phyloP scores from a whole-genome alignment of 2,113 vertebrate genomes.

The Romanogobio albipinnatus region DNA sequence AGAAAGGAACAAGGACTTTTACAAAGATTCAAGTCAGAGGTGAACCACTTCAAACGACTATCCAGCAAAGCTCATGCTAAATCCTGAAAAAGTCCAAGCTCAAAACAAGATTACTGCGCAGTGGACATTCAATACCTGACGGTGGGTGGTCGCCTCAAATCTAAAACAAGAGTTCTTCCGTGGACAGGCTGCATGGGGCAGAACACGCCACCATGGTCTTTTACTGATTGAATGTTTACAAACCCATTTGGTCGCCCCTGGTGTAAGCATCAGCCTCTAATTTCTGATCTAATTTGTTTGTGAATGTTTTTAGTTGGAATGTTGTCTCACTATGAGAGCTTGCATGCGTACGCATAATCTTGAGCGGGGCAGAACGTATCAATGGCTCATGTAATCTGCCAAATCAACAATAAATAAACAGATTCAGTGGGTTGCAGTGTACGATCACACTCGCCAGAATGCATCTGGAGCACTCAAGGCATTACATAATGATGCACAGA shows the following conservation, averaged over 20 bases:
- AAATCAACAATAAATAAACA: conserved; percentile 77
- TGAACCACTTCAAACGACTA: conserved; percentile 27
- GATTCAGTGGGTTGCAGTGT: conserved; percentile 61
- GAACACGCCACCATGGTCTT: conserved; percentile 30
- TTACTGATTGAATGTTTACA: conserved; percentile 70
- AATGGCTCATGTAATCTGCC: conserved; percentile 50
- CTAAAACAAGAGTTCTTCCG: conserved; percentile 60
- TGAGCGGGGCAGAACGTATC: conserved; percentile 47
- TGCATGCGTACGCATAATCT: conserved; percentile 53
- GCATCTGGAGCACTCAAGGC: conserved; percentile 68
- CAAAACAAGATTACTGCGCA: conserved; percentile 49
- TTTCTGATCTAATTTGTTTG: conserved; percentile 50
- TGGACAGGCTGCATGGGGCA: conserved; percentile 24
- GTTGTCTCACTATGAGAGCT: conserved; percentile 58
- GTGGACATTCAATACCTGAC: conserved; percentile 59
- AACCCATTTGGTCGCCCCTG: conserved; percentile 61
- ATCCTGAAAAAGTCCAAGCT: conserved; percentile 37
- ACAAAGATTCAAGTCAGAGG: not conserved
- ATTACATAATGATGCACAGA: conserved; percentile 22
- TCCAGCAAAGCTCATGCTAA: conserved; percentile 22
- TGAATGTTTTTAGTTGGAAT: conserved; percentile 57
- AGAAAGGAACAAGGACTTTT: not conserved
- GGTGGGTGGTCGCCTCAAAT: conserved; percentile 72
- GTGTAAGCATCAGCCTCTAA: conserved; percentile 52
- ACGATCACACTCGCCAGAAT: conserved; percentile 57